Percentiles rank a stretch among this genome's conserved stretches.
phyloP scores from a whole-genome alignment of 1,140 invertebrate genomes.

The Probaryconus sp. region DNA sequence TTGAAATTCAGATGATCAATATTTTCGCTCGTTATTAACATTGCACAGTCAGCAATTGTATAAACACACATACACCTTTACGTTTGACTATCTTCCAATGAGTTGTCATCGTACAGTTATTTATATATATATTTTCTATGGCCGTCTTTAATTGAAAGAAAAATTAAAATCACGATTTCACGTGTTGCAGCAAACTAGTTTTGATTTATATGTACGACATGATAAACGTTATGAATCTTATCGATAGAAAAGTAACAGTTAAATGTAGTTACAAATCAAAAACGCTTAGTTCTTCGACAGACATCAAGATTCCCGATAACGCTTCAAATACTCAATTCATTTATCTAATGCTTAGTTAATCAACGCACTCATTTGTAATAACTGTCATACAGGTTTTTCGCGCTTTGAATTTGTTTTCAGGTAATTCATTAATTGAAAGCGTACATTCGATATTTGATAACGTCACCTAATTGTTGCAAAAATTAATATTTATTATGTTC shows the following conservation, averaged over 20 bases:
- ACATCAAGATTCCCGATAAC: constrained; percentile 14
- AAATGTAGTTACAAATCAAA: constrained; percentile 15
- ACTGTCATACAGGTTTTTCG: constrained; percentile 1
- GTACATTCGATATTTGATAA: no score
- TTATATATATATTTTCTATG: not conserved
- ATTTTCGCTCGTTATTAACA: constrained; percentile 21
- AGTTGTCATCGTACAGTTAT: no score
- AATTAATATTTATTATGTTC: no score
- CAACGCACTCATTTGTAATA: constrained; percentile 11
- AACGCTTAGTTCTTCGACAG: constrained; percentile 3
- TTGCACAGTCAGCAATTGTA: no score
- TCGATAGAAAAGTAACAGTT: constrained; percentile 7
- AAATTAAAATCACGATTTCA: constrained; percentile 12
- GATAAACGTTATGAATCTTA: constrained; percentile 11
- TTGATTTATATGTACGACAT: constrained; percentile 18
- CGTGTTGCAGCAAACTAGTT: constrained; percentile 30
- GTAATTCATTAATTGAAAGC: no score
- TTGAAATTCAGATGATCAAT: constrained; percentile 19
- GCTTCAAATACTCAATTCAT: constrained; percentile 18
- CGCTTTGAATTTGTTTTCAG: not conserved
- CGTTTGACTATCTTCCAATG: no score
- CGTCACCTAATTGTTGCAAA: constrained; percentile 19
- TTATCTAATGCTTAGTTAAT: constrained; percentile 20
- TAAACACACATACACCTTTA: no score
- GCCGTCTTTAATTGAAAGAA: constrained; percentile 40